Evolutionary conservation across 2,888 invertebrate genomes (phyloP).

Genomic region (Leucophenga maculata): DNA sequence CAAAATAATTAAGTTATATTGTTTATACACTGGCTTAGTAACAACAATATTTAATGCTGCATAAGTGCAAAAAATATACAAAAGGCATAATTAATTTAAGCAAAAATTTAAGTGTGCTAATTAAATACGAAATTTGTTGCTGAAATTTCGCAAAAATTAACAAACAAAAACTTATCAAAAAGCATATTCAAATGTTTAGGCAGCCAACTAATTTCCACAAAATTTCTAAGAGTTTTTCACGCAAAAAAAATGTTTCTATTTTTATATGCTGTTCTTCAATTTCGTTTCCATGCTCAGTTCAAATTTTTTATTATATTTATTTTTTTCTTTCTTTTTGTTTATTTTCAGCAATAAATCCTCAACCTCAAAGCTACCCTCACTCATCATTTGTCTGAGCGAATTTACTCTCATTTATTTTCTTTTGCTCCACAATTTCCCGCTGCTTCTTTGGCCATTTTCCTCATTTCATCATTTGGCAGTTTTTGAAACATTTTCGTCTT

Average conservation of each 20-base stretch:
- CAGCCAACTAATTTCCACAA: neutral
- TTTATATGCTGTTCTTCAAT: slow-evolving; percentile 16
- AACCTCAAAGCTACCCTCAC: slow-evolving; percentile 57
- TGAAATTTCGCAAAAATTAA: too few species aligned
- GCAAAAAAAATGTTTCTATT: neutral
- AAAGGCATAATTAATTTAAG: too few species aligned
- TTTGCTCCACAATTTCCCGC: slow-evolving; percentile 56
- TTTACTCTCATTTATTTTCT: slow-evolving; percentile 9
- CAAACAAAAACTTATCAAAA: too few species aligned
- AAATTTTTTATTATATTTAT: slow-evolving; percentile 7
- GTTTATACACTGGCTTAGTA: too few species aligned
- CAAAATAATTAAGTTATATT: too few species aligned
- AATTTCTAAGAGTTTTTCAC: slow-evolving; percentile 29
- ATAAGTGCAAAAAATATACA: too few species aligned
- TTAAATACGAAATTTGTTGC: too few species aligned
- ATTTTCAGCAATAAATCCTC: slow-evolving; percentile 56
- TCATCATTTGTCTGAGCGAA: slow-evolving; percentile 61
- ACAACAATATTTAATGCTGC: too few species aligned
- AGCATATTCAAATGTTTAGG: neutral
- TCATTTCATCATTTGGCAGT: slow-evolving; percentile 7
- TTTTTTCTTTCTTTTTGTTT: slow-evolving; percentile 35
- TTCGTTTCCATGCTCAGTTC: slow-evolving; percentile 9
- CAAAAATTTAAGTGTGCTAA: too few species aligned
- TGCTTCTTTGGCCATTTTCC: slow-evolving; percentile 41
- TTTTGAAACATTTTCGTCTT: slow-evolving; percentile 36